These are phyloP conservation scores for Caenorhabditis sinica DNA, from an alignment of 2,888 invertebrate genomes.

Conservation along the genomic window DNA sequence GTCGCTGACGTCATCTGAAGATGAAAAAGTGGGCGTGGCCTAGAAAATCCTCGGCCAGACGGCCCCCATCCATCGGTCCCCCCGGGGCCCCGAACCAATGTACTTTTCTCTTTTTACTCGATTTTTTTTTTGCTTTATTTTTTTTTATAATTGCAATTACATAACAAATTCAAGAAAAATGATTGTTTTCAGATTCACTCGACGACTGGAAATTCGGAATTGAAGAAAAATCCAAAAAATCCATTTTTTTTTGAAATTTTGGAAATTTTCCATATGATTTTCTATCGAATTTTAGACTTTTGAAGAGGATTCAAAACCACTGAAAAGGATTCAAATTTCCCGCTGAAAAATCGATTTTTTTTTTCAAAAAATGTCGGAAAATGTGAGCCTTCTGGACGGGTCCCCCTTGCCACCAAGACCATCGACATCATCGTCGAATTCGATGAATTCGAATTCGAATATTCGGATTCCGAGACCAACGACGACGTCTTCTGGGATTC, in stretches of 20 bases:
- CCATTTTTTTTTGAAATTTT: background rate
- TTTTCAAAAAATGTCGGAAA: slow-evolving; percentile 53
- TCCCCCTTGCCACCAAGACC: slow-evolving; percentile 62
- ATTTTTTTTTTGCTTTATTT: background rate
- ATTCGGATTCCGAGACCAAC: slow-evolving; percentile 31
- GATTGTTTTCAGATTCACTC: too few relatives aligned
- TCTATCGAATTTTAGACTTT: too few relatives aligned
- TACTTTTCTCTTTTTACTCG: too few relatives aligned
- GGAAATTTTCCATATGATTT: background rate
- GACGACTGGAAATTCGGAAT: background rate
- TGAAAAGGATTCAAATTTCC: background rate
- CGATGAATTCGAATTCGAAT: too few relatives aligned
- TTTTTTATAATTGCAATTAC: too few relatives aligned
- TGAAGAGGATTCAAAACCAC: background rate
- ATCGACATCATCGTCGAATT: background rate
- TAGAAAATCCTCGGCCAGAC: too few relatives aligned
- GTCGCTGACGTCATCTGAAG: too few relatives aligned
- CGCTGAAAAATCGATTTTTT: background rate
- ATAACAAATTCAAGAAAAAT: too few relatives aligned
- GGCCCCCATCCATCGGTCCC: too few relatives aligned
- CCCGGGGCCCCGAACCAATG: too few relatives aligned
- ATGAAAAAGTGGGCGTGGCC: too few relatives aligned
- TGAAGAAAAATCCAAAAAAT: too few relatives aligned
- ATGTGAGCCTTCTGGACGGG: slow-evolving; percentile 70
- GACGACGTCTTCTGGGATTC: background rate